Percentiles rank a stretch among this genome's conserved stretches.
Conservation (phyloP, 2,888 invertebrate genomes). For the Euphydryas editha region DNA sequence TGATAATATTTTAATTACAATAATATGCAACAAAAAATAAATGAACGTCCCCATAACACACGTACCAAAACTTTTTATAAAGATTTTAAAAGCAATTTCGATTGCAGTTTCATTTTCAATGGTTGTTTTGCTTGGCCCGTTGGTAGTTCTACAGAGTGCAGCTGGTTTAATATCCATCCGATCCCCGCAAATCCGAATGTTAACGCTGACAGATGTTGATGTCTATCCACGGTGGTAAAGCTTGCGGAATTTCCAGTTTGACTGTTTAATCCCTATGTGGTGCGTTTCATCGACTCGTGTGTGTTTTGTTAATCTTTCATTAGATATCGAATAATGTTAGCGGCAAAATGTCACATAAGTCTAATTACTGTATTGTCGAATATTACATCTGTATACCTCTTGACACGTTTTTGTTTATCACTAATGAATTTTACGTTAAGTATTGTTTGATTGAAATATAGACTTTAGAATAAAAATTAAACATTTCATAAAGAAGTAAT, state of each 20-base stretch:
- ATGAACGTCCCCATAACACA: constrained; percentile 2
- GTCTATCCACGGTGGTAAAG: constrained; percentile 58
- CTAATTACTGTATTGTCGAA: neutral
- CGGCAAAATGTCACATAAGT: neutral
- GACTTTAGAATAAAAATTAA: neutral
- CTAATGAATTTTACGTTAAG: neutral
- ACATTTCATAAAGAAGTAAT: neutral
- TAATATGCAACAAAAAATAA: neutral
- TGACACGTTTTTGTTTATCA: neutral
- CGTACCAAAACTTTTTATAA: constrained; percentile 16
- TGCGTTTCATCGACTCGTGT: constrained; percentile 53
- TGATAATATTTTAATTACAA: no score
- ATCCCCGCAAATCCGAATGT: constrained; percentile 68
- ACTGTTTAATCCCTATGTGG: constrained; percentile 62
- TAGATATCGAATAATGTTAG: constrained; percentile 35
- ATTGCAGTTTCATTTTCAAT: constrained; percentile 39
- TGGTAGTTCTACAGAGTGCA: constrained; percentile 40
- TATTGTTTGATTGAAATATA: neutral
- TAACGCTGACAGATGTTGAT: constrained; percentile 65
- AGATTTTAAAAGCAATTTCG: constrained; percentile 42
- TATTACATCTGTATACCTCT: no score
- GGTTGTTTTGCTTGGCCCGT: constrained; percentile 37
- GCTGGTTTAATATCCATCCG: constrained; percentile 68
- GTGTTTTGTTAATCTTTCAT: constrained; percentile 39
- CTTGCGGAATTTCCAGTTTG: constrained; percentile 62